Conservation (phyloP, 1,140 invertebrate genomes). For the Atta texana region DNA sequence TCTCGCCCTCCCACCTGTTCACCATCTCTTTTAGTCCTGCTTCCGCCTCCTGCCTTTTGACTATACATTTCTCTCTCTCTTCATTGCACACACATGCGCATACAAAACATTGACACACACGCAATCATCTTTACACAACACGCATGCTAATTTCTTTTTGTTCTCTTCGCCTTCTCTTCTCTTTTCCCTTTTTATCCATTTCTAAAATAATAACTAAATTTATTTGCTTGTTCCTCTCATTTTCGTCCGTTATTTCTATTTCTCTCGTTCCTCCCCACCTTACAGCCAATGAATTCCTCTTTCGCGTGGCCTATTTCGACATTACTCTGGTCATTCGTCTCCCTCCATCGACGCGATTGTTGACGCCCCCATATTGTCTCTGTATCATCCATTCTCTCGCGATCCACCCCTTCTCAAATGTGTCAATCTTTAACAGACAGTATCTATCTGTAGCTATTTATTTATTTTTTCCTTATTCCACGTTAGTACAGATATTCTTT, state of each 20-base stretch:
- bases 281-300: not conserved
- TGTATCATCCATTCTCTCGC: slow-evolving; percentile 14
- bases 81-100: slow-evolving; percentile 16
- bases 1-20: slow-evolving; percentile 8
- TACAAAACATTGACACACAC: not conserved
- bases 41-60: not conserved
- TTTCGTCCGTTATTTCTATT: not conserved
- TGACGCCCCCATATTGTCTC: slow-evolving; percentile 39
- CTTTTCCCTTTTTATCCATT: not conserved
- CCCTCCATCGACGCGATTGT: slow-evolving; percentile 27
- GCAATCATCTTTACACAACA: too few relatives aligned
- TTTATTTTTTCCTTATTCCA: not conserved
- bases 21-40: not conserved
- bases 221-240: not conserved
- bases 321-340: slow-evolving; percentile 36
- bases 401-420: slow-evolving; percentile 33
- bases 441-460: slow-evolving; percentile 5
- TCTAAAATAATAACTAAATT: slow-evolving; percentile 34
- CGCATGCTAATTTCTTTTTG: slow-evolving; percentile 19
- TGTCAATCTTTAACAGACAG: slow-evolving; percentile 7
- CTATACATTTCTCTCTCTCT: slow-evolving; percentile 47
- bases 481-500: not conserved
- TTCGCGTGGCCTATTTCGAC: slow-evolving; percentile 31
- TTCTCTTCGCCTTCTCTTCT: not conserved
- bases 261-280: not conserved